These are phyloP conservation scores for Halisarca cf. caerulea DNA, from an alignment of 37 sponge, comb jelly and placozoan genomes.

Conservation along the genomic window DNA sequence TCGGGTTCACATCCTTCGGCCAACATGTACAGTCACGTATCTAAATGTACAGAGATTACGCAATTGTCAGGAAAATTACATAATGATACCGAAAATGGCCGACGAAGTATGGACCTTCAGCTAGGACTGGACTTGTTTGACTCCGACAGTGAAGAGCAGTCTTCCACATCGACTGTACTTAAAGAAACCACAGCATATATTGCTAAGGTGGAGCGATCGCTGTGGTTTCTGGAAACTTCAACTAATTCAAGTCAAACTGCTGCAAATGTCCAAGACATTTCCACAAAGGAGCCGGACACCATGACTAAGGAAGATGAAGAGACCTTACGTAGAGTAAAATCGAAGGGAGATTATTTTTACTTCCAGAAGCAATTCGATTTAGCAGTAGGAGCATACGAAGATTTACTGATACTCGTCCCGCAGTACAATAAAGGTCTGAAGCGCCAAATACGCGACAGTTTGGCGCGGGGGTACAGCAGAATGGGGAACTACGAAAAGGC, in stretches of 20 bases:
- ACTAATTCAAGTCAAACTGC: background rate
- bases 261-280: no score
- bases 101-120: no score
- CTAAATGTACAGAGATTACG: no score
- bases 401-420: background rate
- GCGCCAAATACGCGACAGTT: conserved; percentile 1
- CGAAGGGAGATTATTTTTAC: conserved; percentile 3
- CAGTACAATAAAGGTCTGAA: background rate
- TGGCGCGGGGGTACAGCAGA: background rate
- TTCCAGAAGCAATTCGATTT: background rate
- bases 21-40: no score
- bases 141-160: no score
- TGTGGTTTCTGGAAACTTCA: conserved; percentile 5
- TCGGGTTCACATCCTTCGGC: no score
- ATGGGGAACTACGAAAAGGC: background rate
- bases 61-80: no score
- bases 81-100: no score
- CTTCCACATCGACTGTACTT: background rate
- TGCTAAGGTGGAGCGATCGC: background rate
- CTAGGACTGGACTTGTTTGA: no score
- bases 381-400: background rate
- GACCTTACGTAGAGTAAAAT: background rate
- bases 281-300: no score
- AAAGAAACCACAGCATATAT: background rate
- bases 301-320: background rate